Base-by-base conservation (phyloP, 2,113 vertebrate species). In the Pyxicephalus adspersus region DNA sequence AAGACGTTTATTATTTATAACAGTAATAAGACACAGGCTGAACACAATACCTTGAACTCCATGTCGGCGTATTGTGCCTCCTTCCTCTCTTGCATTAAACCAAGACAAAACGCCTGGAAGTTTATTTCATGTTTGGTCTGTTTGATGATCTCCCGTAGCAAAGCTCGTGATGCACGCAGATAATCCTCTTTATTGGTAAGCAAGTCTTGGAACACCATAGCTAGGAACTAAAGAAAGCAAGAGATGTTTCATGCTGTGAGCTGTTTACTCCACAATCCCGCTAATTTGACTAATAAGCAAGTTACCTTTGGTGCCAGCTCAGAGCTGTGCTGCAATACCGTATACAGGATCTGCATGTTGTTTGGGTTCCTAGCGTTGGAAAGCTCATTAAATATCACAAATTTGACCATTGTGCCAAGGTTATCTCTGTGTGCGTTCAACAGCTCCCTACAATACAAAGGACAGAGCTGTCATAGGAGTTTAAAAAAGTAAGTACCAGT, bases 51-150 rank as follows among this genome's bases (percentile, higher is more conserved):
- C 93, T 98, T 99, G 86, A 98, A 96, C 81, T 99, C 98, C 97
- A 99, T 96, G 63, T 99, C 97, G 25, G 92, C 81, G 2, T 98
- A 95, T 19, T 87, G 94, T 0, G 94, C 81, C 87, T 99, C 97
- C 88, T 96, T 97, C 78, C 98, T 90, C 52, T 99, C 98, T 89
- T 99, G 97, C 97, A 99, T 99, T 29, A 99, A 94, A 0, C 98
- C 97, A 1, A 98, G 91, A 63, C 98, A 99, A 88, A 99, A 99
- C 1, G 97, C 96, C 90, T 98, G 96, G 88, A 99, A 99, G 90
- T 98, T 97, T 85, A 99, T 96, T 90, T 99, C 98, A 0, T 99
- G 98, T 83, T 99, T 99, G 0, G 97, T 98, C 90, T 99, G 98
- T 38, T 98, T 98, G 90, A 99, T 96, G 89, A 99, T 99, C 87